Evolutionary conservation across 2,113 vertebrate genomes (phyloP), one percentile per base, ranked within the genome.

Genomic region (Gambusia affinis): DNA sequence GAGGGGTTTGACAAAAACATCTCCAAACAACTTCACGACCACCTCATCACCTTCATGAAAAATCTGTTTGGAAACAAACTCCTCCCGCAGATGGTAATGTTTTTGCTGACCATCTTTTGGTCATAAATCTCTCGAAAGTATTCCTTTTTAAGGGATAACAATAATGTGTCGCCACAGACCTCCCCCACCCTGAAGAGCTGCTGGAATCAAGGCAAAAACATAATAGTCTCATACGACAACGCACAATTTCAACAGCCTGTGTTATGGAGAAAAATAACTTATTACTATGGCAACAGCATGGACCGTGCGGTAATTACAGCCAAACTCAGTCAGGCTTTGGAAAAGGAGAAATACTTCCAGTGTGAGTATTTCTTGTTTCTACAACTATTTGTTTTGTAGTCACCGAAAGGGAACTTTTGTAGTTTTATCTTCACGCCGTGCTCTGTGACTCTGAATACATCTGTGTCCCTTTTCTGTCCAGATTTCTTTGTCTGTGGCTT

Each of bases 181-280:
- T 62, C 0, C 1, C 88, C 80, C 0, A 86, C 83, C 1, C 28
- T 92, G 76, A 70, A 47, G 60, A 70, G 17, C 0, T 89, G 89
- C 83, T 92, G 89, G 89, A 64, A 81, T 5, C 11, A 73, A 14
- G 73, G 75, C 24, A 78, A 51, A 66, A 87, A 88, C 3, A 17
- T 92, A 12, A 83, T 92, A 1, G 72, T 91, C 27, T 91, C 88
- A 17, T 91, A 92, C n/a, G 89, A 88, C 28, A 63, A 86, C 27
- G 29, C 30, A 8, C 35, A 37, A 11, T 11, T 11, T 19, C 57
- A 44, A 1, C 54, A 78, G 12, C 10, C n/a, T 8, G 70, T 80
- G 12, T 3, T 90, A 3, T 92, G 89, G 88, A 28, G 8, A 11
- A 81, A 67, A 71, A 90, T 90, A 12, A 0, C 0, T 0, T 92